Evolutionary conservation across 2,113 vertebrate species (phyloP).

Genomic region (Psilopogon haemacephalus): DNA sequence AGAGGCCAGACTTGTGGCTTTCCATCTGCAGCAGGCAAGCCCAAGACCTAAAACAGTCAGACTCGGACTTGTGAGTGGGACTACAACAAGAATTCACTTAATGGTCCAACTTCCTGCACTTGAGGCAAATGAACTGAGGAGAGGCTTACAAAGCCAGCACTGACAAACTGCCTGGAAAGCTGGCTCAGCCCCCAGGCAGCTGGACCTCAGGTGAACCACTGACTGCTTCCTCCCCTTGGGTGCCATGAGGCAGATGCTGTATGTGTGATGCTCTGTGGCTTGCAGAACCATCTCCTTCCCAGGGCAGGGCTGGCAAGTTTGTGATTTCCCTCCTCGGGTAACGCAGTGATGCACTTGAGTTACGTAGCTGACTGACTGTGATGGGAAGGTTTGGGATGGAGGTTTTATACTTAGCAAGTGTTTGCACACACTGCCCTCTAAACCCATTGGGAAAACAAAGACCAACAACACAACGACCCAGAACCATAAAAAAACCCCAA

Average conservation of each 20-base stretch:
- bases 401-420: not conserved
- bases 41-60: not conserved
- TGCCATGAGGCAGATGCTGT: not conserved
- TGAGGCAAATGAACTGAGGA: not conserved
- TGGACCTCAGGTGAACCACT: not conserved
- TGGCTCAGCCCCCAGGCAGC: not conserved
- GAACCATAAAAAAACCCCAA: not conserved
- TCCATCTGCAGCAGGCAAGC: not conserved
- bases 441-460: not conserved
- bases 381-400: not conserved
- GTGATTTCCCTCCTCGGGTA: not conserved
- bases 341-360: not conserved
- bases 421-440: not conserved
- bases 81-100: not conserved
- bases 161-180: not conserved
- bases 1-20: not conserved
- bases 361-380: not conserved
- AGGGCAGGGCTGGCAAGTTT: not conserved
- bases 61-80: not conserved
- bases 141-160: not conserved
- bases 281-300: not conserved
- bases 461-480: fast-evolving
- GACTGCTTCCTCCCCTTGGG: not conserved
- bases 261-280: not conserved
- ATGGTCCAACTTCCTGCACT: not conserved